Evolutionary conservation across 2,113 vertebrate species (phyloP).

Genomic region (Barnardius zonarius): DNA sequence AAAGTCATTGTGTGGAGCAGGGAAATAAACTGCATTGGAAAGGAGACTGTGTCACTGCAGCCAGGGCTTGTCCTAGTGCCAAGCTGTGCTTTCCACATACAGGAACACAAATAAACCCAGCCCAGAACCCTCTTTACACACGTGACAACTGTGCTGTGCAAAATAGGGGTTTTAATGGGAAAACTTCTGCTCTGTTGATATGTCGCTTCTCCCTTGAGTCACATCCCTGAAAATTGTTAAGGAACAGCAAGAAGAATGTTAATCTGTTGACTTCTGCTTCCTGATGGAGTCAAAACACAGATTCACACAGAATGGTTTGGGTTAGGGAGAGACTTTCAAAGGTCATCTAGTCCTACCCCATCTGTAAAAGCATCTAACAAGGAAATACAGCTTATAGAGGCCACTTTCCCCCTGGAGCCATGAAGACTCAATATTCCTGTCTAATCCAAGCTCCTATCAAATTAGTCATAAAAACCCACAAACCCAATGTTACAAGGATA

Average conservation of each 20-base stretch:
- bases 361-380: not conserved
- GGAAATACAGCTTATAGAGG: not conserved
- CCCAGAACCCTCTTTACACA: fast-evolving
- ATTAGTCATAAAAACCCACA: not conserved
- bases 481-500: not conserved
- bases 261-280: not conserved
- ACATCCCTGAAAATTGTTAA: not conserved
- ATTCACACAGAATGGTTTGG: not conserved
- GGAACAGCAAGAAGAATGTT: not conserved
- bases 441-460: not conserved
- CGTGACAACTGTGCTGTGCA: not conserved
- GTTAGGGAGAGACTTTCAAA: not conserved
- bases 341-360: not conserved
- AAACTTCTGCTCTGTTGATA: not conserved
- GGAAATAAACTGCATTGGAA: not conserved
- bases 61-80: not conserved
- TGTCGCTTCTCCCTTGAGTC: not conserved
- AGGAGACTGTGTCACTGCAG: not conserved
- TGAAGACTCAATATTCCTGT: not conserved
- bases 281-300: not conserved
- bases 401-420: not conserved
- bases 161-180: not conserved
- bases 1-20: not conserved
- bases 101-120: not conserved
- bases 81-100: not conserved